Evolutionary conservation across 2,113 vertebrate species (phyloP), one percentile per base, ranked within the genome.

Genomic region (Bagarius yarrelli): DNA sequence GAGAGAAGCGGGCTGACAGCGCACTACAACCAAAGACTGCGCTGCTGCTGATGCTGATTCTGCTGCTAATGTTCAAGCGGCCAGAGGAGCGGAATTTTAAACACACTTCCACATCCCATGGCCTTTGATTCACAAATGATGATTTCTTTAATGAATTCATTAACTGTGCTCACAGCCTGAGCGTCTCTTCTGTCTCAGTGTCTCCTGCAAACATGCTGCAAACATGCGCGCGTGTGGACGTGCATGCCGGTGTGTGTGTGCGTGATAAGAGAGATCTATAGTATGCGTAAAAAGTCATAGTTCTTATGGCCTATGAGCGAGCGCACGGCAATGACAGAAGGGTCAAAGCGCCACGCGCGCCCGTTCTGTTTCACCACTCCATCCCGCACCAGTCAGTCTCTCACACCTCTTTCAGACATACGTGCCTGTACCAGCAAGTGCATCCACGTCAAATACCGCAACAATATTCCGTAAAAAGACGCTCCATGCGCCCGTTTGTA

Each of bases 241-340:
- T 60, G 66, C 60, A 47, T 66, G 72, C 72, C n/a, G 70, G 83
- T 27, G 60, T 47, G 30, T 76, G 83, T 27, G 60, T 47, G 66
- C 73, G 63, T 61, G 13, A 70, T 55, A 40, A 47, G 23, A 47
- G 21, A 57, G 50, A 34, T 14, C n/a, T 27, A 34, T 47, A 25
- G 36, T 69, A 69, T 32, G 80, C 66, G 56, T 25, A 59, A 67
- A 81, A 86, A 86, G 85, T 83, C 78, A 44, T 61, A 80, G 69
- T 55, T 36, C 72, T 61, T 76, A 74, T 84, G 52, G 87, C 83
- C 79, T 88, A 90, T 90, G 88, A 89, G 90, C 87, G 74, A 87
- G 88, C 89, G 89, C 89, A 90, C 91, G 92, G 91, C 93, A 94
- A 94, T 94, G 93, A 94, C 93, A 94, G 93, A 93, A 89, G 93